Conservation (phyloP, 2,797 vertebrate species). For the Sebastes elongatus region DNA sequence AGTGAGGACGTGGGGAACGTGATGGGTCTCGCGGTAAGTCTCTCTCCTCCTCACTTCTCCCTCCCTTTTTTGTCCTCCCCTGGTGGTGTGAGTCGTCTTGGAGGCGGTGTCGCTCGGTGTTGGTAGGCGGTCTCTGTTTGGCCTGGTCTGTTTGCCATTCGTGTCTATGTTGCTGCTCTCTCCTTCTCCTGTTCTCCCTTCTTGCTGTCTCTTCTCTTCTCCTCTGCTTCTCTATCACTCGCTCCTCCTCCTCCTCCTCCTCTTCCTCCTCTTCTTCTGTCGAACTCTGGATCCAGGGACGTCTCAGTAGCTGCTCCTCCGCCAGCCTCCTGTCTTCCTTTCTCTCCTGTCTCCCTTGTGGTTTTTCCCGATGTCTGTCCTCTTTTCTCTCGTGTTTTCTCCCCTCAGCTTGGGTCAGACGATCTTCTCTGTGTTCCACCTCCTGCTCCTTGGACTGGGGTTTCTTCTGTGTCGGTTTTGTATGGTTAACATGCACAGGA, state of each 20-base stretch:
- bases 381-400: slow-evolving; percentile 56
- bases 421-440: slow-evolving; percentile 74
- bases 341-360: slow-evolving; percentile 58
- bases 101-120: slow-evolving; percentile 67
- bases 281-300: slow-evolving; percentile 76
- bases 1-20: slow-evolving; percentile 65
- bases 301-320: slow-evolving; percentile 81
- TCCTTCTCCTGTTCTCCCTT: slow-evolving; percentile 72
- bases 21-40: slow-evolving; percentile 64
- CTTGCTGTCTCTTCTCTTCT: slow-evolving; percentile 79
- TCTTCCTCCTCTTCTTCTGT: slow-evolving; percentile 74
- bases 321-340: slow-evolving; percentile 82
- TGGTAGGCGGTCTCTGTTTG: slow-evolving; percentile 70
- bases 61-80: slow-evolving; percentile 62
- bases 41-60: slow-evolving; percentile 54
- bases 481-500: slow-evolving; percentile 32
- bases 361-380: slow-evolving; percentile 48
- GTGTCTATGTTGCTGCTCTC: slow-evolving; percentile 64
- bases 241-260: slow-evolving; percentile 77
- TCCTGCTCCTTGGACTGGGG: slow-evolving; percentile 59
- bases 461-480: slow-evolving; percentile 63
- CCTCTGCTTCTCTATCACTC: slow-evolving; percentile 70
- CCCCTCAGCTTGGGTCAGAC: slow-evolving; percentile 60
- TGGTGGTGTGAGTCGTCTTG: slow-evolving; percentile 53
- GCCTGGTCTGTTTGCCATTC: slow-evolving; percentile 72